Conservation (phyloP, 2,888 invertebrate species). For the Apamea epomidion region DNA sequence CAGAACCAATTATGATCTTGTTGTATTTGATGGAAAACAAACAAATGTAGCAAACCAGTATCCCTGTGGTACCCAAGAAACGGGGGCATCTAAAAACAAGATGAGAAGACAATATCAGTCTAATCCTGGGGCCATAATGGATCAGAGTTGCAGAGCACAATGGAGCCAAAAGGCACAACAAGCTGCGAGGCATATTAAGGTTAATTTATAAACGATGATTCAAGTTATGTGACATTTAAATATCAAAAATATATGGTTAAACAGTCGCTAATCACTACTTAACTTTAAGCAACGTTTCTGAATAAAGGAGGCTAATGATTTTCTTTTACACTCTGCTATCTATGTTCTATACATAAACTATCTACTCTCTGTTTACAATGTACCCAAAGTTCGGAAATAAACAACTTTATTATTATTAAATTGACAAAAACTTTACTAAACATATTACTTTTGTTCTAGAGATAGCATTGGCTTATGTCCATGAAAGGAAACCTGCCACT, state of each 20-base stretch:
- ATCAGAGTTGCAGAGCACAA: background rate
- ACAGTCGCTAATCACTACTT: background rate
- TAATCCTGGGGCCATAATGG: background rate
- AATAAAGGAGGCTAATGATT: background rate
- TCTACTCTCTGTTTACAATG: background rate
- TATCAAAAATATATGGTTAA: background rate
- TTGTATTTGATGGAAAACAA: background rate
- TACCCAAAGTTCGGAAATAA: background rate
- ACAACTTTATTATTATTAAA: background rate
- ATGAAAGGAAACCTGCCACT: constrained; percentile 68
- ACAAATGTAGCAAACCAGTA: background rate
- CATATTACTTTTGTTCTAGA: constrained; percentile 72
- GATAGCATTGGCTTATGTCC: constrained; percentile 79
- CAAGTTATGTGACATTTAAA: too few relatives aligned
- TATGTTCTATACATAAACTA: background rate
- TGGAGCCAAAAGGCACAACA: background rate
- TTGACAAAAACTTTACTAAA: too few relatives aligned
- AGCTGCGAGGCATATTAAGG: background rate
- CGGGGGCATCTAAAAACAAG: background rate
- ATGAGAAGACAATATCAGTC: background rate
- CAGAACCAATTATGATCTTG: background rate
- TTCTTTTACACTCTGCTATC: background rate
- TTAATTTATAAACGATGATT: background rate
- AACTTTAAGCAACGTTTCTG: background rate
- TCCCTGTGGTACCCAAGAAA: background rate